Percentiles rank a stretch among this genome's conserved stretches.
Evolutionary conservation across 2,113 vertebrate species (phyloP).

Genomic region (western clawed frog (Xenopus tropicalis)): UCB_Xtro_10.0 CM004448.2:31756001-31756500

Average conservation of each 20-base stretch:
- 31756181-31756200: slow-evolving; percentile 84
- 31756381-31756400: too few species aligned
- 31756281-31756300: too few species aligned
- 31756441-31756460: too few species aligned
- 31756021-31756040: slow-evolving; percentile 86
- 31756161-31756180: slow-evolving; percentile 93
- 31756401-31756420: too few species aligned
- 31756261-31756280: too few species aligned
- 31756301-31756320: too few species aligned
- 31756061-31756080: slow-evolving; percentile 75
- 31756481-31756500: too few species aligned
- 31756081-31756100: slow-evolving; percentile 96
- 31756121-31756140: slow-evolving; percentile 99
- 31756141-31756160: slow-evolving; percentile 77
- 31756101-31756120: slow-evolving; percentile 99
- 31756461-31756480: too few species aligned
- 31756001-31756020: slow-evolving; percentile 71
- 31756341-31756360: too few species aligned
- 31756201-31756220: slow-evolving; percentile 70
- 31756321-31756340: too few species aligned
- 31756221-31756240: slow-evolving; percentile 85
- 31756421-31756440: too few species aligned
- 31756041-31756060: slow-evolving; percentile 95
- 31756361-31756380: too few species aligned
- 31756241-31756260: slow-evolving; percentile 59